A percentile compares a stretch with the other conserved stretches of the same genome.
These are phyloP conservation scores for Lasiommata megera DNA, from an alignment of 2,888 invertebrate genomes.

Conservation along the genomic window DNA sequence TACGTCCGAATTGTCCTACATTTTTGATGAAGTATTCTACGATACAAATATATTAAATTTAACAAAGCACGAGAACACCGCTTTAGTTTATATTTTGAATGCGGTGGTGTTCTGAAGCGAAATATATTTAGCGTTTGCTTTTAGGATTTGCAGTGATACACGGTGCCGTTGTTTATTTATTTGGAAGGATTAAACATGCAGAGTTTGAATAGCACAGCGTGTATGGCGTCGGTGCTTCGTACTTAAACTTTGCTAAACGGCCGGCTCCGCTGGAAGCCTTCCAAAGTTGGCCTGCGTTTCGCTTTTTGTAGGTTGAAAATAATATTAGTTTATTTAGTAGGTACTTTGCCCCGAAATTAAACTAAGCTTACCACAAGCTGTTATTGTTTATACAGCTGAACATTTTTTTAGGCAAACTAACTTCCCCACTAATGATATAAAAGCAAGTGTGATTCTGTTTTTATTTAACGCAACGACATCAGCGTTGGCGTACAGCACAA, in stretches of 20 bases:
- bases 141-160: conserved; percentile 61
- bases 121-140: conserved; percentile 58
- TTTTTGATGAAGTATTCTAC: conserved; percentile 5
- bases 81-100: conserved; percentile 26
- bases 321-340: conserved; percentile 42
- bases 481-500: too few relatives aligned
- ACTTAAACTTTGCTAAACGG: conserved; percentile 73
- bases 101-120: conserved; percentile 37
- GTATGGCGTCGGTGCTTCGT: conserved; percentile 49
- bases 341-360: not conserved
- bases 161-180: conserved; percentile 64
- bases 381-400: not conserved
- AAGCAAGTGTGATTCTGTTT: too few relatives aligned
- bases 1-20: conserved; percentile 1
- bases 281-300: conserved; percentile 56
- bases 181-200: conserved; percentile 64
- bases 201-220: conserved; percentile 51
- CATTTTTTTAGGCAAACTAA: not conserved
- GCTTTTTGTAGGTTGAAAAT: conserved; percentile 53
- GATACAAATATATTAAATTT: conserved; percentile 10
- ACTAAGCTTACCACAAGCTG: not conserved
- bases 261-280: conserved; percentile 63
- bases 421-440: not conserved
- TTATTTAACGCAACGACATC: too few relatives aligned
- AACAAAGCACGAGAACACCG: conserved; percentile 1